These are phyloP conservation scores for Patagioenas fasciata DNA, from an alignment of 2,113 vertebrate species.

Conservation along the genomic window DNA sequence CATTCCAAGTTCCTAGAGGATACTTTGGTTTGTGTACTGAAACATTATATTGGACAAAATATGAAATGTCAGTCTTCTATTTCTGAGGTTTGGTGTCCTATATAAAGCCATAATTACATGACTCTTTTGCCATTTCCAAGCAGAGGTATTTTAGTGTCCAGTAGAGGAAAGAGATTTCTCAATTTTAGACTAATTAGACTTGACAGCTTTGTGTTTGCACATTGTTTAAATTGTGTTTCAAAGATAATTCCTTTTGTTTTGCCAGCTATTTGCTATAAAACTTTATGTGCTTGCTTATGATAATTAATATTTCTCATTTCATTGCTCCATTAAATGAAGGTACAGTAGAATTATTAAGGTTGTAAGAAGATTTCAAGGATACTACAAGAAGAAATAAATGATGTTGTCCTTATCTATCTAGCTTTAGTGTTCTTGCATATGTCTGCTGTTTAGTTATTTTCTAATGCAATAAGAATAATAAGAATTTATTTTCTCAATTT, in stretches of 20 bases:
- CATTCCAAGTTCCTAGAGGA: conserved; percentile 8
- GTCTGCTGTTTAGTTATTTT: conserved; percentile 3
- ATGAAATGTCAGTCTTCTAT: conserved; percentile 30
- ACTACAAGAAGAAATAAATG: neutral
- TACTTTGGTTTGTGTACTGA: conserved; percentile 14
- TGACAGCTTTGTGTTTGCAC: conserved; percentile 36
- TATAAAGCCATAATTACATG: neutral
- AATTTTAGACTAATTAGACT: conserved; percentile 54
- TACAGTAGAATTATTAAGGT: neutral
- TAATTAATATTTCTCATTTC: conserved; percentile 54
- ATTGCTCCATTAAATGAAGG: neutral
- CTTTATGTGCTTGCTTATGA: conserved; percentile 38
- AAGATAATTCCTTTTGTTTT: conserved; percentile 34
- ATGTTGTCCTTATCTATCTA: conserved; percentile 34
- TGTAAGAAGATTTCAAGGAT: conserved; percentile 28
- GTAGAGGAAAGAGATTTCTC: neutral
- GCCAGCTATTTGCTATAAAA: neutral
- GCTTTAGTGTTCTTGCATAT: conserved; percentile 7
- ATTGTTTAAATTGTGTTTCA: conserved; percentile 39
- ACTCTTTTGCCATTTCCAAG: conserved; percentile 35
- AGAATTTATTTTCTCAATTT: conserved; percentile 36
- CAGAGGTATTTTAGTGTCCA: neutral
- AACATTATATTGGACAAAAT: conserved; percentile 40
- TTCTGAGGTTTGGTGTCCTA: conserved; percentile 19
- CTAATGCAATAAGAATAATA: conserved; percentile 11